A percentile compares a stretch with the other conserved stretches of the same genome.
phyloP scores from a whole-genome alignment of 2,113 vertebrate genomes.

The Osmerus mordax region DNA sequence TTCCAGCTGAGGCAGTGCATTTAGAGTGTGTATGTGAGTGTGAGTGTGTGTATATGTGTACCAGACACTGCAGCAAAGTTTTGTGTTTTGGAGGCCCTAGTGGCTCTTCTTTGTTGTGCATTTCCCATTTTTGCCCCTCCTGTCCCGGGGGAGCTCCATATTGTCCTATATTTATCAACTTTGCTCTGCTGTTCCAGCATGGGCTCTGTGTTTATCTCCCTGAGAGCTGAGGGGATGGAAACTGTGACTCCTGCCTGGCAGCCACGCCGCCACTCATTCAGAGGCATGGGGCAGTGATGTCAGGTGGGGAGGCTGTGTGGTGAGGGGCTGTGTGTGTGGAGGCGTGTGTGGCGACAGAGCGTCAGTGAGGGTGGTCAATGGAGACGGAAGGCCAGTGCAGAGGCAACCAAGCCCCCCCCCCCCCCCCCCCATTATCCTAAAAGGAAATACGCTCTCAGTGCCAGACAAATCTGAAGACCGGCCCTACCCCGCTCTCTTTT shows the following conservation, averaged over 20 bases:
- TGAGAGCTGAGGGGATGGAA: slow-evolving; percentile 4
- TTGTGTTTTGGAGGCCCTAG: slow-evolving; percentile 43
- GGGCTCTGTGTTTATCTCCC: slow-evolving; percentile 1
- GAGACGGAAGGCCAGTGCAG: slow-evolving; percentile 45
- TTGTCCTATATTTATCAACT: slow-evolving; percentile 54
- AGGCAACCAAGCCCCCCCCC: slow-evolving; percentile 16
- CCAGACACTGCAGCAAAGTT: slow-evolving; percentile 43
- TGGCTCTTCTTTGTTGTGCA: slow-evolving; percentile 45
- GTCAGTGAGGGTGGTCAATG: slow-evolving; percentile 48
- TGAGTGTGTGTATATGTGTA: background rate
- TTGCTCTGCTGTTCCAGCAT: slow-evolving; percentile 28
- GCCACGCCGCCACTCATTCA: slow-evolving; percentile 10
- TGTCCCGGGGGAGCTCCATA: slow-evolving; percentile 42
- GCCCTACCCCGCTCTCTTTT: slow-evolving; percentile 27
- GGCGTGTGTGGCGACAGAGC: slow-evolving; percentile 12
- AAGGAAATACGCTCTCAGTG: slow-evolving; percentile 60
- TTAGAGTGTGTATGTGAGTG: background rate
- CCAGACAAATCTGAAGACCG: slow-evolving; percentile 51
- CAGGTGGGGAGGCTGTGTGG: slow-evolving; percentile 20
- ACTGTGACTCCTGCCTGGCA: slow-evolving; percentile 21
- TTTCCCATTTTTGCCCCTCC: slow-evolving; percentile 49
- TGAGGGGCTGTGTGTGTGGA: slow-evolving; percentile 14
- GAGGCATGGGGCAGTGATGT: slow-evolving; percentile 18
- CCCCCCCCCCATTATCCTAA: slow-evolving; percentile 51
- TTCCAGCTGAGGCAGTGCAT: slow-evolving; percentile 34